Evolutionary conservation across 2,888 invertebrate species (phyloP).

Genomic region (Octodonta nipae): DNA sequence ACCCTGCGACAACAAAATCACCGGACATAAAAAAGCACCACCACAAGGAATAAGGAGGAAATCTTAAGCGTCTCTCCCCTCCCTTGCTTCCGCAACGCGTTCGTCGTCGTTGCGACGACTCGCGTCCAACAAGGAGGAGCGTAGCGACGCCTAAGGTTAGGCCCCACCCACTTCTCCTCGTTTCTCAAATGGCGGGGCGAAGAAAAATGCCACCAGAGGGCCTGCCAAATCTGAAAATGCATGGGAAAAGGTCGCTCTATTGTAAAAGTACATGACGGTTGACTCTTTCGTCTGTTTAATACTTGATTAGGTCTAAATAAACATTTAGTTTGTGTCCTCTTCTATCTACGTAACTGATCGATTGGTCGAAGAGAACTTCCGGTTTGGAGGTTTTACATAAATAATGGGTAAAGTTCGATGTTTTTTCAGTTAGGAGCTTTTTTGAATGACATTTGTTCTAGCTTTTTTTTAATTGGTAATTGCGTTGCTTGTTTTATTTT

Average conservation of each 20-base stretch:
- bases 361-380: constrained; percentile 9
- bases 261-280: constrained; percentile 23
- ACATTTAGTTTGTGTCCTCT: constrained; percentile 13
- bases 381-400: constrained; percentile 11
- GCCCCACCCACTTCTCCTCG: no score
- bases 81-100: no score
- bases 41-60: no score
- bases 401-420: constrained; percentile 17
- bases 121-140: no score
- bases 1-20: no score
- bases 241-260: constrained; percentile 18
- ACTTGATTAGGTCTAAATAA: constrained; percentile 16
- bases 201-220: neutral
- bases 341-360: constrained; percentile 2
- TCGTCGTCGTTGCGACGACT: no score
- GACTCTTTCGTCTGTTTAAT: constrained; percentile 17
- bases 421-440: constrained; percentile 4
- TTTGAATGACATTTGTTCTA: no score
- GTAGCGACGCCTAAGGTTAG: no score
- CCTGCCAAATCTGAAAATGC: constrained; percentile 9
- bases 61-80: no score
- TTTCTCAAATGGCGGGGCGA: neutral
- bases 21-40: no score
- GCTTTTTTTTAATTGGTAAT: no score
- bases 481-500: no score